Evolutionary conservation across 2,113 vertebrate genomes (phyloP), one percentile per base, ranked within the genome.

Genomic region (Pogonocichla stellata): DNA sequence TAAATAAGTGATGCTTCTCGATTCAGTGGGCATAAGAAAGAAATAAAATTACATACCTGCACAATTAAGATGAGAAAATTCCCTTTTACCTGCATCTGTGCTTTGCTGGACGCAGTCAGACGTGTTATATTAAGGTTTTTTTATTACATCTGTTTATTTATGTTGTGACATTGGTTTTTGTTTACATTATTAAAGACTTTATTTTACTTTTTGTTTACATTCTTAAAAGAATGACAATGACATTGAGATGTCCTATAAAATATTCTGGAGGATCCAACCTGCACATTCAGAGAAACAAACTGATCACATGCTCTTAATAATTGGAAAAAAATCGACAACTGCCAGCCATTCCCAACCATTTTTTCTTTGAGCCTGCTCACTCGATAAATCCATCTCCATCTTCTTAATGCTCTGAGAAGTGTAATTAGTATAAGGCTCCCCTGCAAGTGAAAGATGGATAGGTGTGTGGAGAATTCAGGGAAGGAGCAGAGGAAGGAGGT

Each of bases 401-500:
- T 88, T 81, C 73, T 62, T 93, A 94, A 95, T 92, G 71, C 62
- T 92, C 82, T 80, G 82, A 88, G 92, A 96, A 93, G 34, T 88
- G 75, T 61, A 95, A 95, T 94, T 93, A 93, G 71, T 62, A 6
- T 42, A 61, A 93, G 43, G 48, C 61, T 88, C 36, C 20, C 40
- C 50, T 92, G 88, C 54, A 75, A 93, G 47, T 42, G 88, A 54
- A 73, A 75, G 90, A 92, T 66, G 75, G 60, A 86, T 91, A 34
- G 43, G 43, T 79, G 36, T 36, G 45, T 56, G 66, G 48, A 87
- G 74, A 86, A 70, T 83, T 80, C 62, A 73, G 74, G 70, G 51
- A 90, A 60, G 85, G 66, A 60, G 66, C 36, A 85, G 82, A 75
- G 54, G 42, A 75, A 61, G 71, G 85, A 65, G 23, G 9, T 19